A percentile compares a stretch with the other conserved stretches of the same genome.
These are phyloP conservation scores for Porites australiensis DNA, from an alignment of 64 coral and sea anemone species.

Conservation along the genomic window DNA sequence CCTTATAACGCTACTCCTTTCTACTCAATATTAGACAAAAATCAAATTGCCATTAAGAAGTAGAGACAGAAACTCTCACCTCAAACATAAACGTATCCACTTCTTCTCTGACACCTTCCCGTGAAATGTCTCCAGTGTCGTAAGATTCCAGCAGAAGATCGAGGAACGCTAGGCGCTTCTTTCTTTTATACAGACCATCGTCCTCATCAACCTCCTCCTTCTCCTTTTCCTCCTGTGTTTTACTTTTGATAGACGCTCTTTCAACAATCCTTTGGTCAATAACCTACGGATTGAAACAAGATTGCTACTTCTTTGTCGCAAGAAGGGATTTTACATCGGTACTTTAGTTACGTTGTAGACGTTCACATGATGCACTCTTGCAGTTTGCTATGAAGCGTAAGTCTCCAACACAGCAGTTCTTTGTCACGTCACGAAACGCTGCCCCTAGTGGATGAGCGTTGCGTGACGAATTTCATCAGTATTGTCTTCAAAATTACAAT, in stretches of 20 bases:
- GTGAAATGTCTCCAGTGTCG: conserved; percentile 72
- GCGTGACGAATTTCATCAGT: no score
- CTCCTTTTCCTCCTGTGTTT: background rate
- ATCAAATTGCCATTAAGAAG: no score
- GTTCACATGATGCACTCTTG: no score
- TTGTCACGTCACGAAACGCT: no score
- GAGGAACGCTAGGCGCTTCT: conserved; percentile 50
- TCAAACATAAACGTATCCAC: conserved; percentile 92
- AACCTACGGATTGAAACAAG: conserved; percentile 31
- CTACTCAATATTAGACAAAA: no score
- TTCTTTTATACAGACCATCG: conserved; percentile 11
- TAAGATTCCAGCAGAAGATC: conserved; percentile 77
- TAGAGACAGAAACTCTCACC: conserved; percentile 1
- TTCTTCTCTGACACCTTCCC: conserved; percentile 77
- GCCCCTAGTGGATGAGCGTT: no score
- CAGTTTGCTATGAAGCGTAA: no score
- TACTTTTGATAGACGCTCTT: background rate
- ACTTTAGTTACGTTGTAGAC: background rate
- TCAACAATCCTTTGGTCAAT: conserved; percentile 70
- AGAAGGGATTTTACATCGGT: no score
- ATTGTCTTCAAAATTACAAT: no score
- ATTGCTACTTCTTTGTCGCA: background rate
- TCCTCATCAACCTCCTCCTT: conserved; percentile 10
- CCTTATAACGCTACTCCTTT: no score
- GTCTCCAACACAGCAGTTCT: no score